Evolutionary conservation across 1,140 invertebrate species (phyloP).

Genomic region (Eupeodes corollae): DNA sequence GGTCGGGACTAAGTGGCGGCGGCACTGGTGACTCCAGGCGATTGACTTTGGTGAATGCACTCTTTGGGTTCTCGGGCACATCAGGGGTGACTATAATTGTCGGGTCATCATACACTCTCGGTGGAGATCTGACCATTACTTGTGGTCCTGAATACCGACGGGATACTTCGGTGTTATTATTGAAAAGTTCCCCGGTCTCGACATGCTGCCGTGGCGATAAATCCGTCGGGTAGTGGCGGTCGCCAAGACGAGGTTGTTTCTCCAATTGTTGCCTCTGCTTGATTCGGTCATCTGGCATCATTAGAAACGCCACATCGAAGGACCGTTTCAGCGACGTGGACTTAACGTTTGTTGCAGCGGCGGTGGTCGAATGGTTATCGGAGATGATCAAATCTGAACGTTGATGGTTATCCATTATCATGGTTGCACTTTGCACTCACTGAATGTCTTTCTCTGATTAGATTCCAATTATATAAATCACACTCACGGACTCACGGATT

Average conservation of each 20-base stretch:
- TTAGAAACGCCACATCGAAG: conserved; percentile 78
- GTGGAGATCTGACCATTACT: conserved; percentile 20
- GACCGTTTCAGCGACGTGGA: conserved; percentile 52
- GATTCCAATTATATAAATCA: not conserved
- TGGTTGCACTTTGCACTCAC: conserved; percentile 20
- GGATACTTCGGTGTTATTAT: not conserved
- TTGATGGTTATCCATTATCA: conserved; percentile 33
- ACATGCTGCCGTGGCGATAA: conserved; percentile 3
- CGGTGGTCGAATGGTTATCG: conserved; percentile 11
- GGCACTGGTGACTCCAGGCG: conserved; percentile 35
- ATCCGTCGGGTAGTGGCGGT: conserved; percentile 11
- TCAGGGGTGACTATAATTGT: conserved; percentile 21
- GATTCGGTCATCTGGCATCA: conserved; percentile 71
- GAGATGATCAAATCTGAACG: conserved; percentile 23
- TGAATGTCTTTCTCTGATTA: conserved; percentile 6
- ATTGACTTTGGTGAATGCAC: conserved; percentile 69
- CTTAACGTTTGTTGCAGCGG: not conserved
- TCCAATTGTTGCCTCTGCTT: conserved; percentile 51
- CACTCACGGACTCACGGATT: not conserved
- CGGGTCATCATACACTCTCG: conserved; percentile 33
- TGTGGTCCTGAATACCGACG: conserved; percentile 8
- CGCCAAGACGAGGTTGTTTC: conserved; percentile 44
- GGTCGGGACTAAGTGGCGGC: conserved; percentile 63
- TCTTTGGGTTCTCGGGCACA: conserved; percentile 38
- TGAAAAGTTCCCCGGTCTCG: not conserved